A percentile compares a stretch with the other conserved stretches of the same genome.
Evolutionary conservation across 2,888 invertebrate species (phyloP).

Genomic region (Chalcosyrphus nemorum): DNA sequence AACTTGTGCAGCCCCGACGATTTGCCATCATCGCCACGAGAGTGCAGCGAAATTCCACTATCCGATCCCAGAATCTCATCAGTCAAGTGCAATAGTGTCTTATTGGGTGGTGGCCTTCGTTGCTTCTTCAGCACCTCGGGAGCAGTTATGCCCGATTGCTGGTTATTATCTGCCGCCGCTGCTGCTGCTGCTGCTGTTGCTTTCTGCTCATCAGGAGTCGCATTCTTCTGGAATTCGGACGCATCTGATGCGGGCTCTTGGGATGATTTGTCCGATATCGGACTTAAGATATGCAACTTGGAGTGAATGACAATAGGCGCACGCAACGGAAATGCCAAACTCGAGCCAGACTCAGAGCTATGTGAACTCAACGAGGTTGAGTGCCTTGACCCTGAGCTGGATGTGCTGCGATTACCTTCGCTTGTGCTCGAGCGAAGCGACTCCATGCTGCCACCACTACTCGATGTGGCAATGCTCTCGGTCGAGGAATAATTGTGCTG

Average conservation of each 20-base stretch:
- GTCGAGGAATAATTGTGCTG: conserved; percentile 85
- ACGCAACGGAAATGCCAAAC: conserved; percentile 85
- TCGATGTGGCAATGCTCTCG: conserved; percentile 93
- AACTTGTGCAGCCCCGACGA: conserved; percentile 85
- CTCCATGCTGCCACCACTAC: conserved; percentile 94
- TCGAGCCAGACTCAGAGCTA: conserved; percentile 88
- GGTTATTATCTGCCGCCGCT: conserved; percentile 65
- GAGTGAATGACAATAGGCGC: conserved; percentile 88
- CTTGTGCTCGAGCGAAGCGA: conserved; percentile 93
- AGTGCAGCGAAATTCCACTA: conserved; percentile 93
- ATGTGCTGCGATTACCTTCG: conserved; percentile 92
- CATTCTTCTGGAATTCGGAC: conserved; percentile 90
- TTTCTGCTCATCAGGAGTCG: conserved; percentile 84
- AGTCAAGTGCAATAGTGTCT: conserved; percentile 84
- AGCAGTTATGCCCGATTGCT: conserved; percentile 19
- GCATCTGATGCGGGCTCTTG: conserved; percentile 93
- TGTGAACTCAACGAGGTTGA: conserved; percentile 93
- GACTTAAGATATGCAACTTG: conserved; percentile 92
- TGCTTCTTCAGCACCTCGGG: conserved; percentile 77
- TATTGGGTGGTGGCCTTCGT: conserved; percentile 88
- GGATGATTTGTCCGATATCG: conserved; percentile 94
- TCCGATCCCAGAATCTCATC: conserved; percentile 93
- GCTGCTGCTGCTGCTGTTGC: conserved; percentile 58
- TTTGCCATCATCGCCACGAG: conserved; percentile 88
- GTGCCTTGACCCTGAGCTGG: conserved; percentile 92